phyloP scores from a whole-genome alignment of 2,797 vertebrate species.

The Acanthornis magna region DNA sequence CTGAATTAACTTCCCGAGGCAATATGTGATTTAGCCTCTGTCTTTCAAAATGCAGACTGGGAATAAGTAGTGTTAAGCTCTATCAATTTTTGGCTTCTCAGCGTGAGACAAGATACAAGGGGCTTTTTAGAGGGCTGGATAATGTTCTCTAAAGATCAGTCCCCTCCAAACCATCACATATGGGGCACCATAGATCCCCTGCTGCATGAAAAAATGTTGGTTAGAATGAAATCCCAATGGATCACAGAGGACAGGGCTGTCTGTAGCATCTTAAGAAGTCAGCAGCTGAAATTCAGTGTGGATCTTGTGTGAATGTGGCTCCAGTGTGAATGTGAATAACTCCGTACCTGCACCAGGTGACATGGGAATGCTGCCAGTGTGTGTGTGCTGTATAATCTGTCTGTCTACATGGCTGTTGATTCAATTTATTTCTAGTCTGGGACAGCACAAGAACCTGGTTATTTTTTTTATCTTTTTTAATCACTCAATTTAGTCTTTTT shows the following conservation, averaged over 20 bases:
- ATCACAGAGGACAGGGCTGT: background rate
- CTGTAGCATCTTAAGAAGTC: background rate
- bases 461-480: background rate
- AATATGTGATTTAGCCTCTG: background rate
- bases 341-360: background rate
- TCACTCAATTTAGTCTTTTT: background rate
- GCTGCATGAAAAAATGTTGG: background rate
- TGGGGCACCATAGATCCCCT: background rate
- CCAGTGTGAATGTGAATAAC: background rate
- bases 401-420: background rate
- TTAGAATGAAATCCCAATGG: background rate
- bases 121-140: background rate
- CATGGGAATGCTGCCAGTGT: background rate
- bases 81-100: background rate
- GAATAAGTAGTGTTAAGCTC: background rate
- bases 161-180: background rate
- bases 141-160: background rate
- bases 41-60: background rate
- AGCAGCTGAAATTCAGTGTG: background rate
- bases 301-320: background rate
- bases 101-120: background rate
- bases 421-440: background rate
- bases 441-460: background rate
- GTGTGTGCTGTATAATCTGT: background rate
- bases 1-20: background rate